Evolutionary conservation across 2,888 invertebrate species (phyloP).

Genomic region (Matsumyia berberina): DNA sequence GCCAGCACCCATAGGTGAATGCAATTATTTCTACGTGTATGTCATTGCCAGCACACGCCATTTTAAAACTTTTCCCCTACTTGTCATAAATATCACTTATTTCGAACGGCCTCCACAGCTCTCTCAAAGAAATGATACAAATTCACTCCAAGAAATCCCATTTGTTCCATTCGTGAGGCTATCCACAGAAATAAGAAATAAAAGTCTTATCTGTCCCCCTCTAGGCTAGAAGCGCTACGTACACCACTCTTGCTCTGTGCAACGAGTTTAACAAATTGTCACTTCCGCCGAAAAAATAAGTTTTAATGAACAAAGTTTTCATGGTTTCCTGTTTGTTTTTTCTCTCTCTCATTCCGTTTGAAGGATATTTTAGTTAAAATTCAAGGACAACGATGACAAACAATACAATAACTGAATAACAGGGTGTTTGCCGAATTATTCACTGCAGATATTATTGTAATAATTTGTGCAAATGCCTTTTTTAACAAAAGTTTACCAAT

Average conservation of each 20-base stretch:
- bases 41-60: too few species aligned
- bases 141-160: constrained; percentile 36
- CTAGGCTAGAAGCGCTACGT: not conserved
- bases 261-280: constrained; percentile 62
- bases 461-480: constrained; percentile 23
- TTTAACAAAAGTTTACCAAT: constrained; percentile 30
- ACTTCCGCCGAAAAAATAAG: constrained; percentile 51
- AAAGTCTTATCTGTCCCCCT: too few species aligned
- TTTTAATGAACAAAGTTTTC: constrained; percentile 71
- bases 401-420: constrained; percentile 18
- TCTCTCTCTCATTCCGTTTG: constrained; percentile 5
- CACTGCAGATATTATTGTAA: constrained; percentile 41
- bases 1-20: too few species aligned
- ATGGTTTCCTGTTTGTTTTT: constrained; percentile 17
- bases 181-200: not conserved
- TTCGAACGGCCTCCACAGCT: not conserved
- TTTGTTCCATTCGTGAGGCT: constrained; percentile 18
- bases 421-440: constrained; percentile 27
- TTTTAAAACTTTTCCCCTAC: not conserved
- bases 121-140: constrained; percentile 37
- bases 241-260: constrained; percentile 4
- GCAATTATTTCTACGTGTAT: too few species aligned
- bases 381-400: constrained; percentile 31
- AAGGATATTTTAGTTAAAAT: constrained; percentile 36
- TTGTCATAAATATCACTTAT: constrained; percentile 38